Conservation (phyloP, 2,113 vertebrate genomes). For the Hemibagrus wyckioides region DNA sequence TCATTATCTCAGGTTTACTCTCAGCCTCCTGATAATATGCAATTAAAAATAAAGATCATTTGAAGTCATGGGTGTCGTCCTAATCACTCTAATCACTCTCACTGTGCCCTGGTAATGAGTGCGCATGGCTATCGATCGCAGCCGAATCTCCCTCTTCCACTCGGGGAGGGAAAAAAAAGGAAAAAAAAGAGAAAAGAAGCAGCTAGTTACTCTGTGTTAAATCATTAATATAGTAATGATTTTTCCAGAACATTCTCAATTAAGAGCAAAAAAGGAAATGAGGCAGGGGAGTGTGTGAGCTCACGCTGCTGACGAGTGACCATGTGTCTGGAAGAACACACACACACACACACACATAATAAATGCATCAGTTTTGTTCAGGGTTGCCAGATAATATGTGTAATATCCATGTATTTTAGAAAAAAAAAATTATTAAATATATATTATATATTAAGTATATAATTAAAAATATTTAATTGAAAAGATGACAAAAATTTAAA, state of each 20-base stretch:
- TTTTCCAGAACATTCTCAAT: constrained; percentile 81
- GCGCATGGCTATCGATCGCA: constrained; percentile 75
- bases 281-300: constrained; percentile 70
- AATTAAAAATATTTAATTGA: too few species aligned
- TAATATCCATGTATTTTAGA: neutral
- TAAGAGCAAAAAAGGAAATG: constrained; percentile 78
- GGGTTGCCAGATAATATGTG: neutral
- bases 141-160: constrained; percentile 78
- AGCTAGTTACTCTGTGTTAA: constrained; percentile 83
- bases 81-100: constrained; percentile 85
- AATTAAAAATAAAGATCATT: constrained; percentile 81
- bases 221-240: constrained; percentile 85
- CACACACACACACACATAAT: constrained; percentile 11
- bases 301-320: constrained; percentile 66
- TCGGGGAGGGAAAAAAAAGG: constrained; percentile 50
- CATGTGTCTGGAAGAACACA: neutral
- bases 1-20: constrained; percentile 76
- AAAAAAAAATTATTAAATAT: too few species aligned
- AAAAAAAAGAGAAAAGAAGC: constrained; percentile 50
- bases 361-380: neutral
- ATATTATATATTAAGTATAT: too few species aligned
- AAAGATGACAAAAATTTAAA: neutral
- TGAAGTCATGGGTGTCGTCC: constrained; percentile 80
- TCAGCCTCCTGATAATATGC: constrained; percentile 75
- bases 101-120: constrained; percentile 78